Conservation (phyloP, 1,140 invertebrate species). For the Drosophila watanabei region DNA sequence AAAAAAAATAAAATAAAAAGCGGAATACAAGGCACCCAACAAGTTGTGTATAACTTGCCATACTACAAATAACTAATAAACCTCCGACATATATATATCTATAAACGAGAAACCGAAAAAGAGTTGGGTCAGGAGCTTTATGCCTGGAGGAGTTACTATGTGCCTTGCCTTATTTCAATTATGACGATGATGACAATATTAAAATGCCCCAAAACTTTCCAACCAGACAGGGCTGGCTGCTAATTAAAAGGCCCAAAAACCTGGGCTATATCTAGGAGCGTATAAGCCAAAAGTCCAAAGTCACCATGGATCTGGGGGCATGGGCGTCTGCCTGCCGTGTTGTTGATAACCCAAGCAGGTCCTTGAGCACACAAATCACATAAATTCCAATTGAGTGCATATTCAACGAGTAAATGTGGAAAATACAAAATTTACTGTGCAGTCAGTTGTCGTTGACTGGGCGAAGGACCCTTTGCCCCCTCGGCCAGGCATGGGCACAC, state of each 20-base stretch:
- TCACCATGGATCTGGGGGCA: constrained; percentile 40
- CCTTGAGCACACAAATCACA: constrained; percentile 84
- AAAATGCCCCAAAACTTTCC: constrained; percentile 64
- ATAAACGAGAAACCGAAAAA: constrained; percentile 40
- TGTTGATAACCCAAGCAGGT: constrained; percentile 83
- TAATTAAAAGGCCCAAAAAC: constrained; percentile 75
- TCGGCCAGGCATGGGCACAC: constrained; percentile 24
- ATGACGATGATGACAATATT: constrained; percentile 80
- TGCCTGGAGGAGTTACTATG: constrained; percentile 45
- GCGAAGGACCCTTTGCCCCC: background rate
- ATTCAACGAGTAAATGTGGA: constrained; percentile 66
- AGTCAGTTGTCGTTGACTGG: constrained; percentile 36
- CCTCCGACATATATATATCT: too few relatives aligned
- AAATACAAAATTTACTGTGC: constrained; percentile 83
- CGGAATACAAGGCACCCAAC: too few relatives aligned
- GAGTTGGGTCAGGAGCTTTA: constrained; percentile 40
- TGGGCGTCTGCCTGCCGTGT: constrained; percentile 62
- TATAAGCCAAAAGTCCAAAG: constrained; percentile 76
- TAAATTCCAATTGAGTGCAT: constrained; percentile 85
- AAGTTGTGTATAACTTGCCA: too few relatives aligned
- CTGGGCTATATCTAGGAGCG: constrained; percentile 36
- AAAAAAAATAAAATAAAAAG: too few relatives aligned
- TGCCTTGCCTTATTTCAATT: constrained; percentile 74
- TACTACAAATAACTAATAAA: too few relatives aligned
- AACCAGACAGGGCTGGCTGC: constrained; percentile 42